A percentile compares a stretch with the other conserved stretches of the same genome.
phyloP scores from a whole-genome alignment of 2,888 invertebrate species.

The Apotomis betuletana region DNA sequence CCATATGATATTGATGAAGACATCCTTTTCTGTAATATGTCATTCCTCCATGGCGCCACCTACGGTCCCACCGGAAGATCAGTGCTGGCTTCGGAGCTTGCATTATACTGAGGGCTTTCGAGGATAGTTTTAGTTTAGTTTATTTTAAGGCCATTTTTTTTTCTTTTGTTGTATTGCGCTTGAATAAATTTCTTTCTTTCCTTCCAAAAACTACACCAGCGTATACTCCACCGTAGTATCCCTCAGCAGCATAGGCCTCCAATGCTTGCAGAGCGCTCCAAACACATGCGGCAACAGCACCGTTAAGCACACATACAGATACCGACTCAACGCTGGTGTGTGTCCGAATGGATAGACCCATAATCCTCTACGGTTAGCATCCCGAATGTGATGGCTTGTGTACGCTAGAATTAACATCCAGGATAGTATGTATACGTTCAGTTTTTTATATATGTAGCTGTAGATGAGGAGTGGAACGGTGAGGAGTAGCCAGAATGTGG shows the following conservation, averaged over 20 bases:
- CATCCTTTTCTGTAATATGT: no score
- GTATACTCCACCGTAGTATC: slow-evolving; percentile 48
- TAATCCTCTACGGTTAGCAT: slow-evolving; percentile 67
- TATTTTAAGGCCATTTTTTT: no score
- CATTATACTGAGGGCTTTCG: no score
- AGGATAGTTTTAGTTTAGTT: no score
- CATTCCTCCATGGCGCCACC: no score
- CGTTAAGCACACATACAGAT: slow-evolving; percentile 59
- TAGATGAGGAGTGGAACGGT: slow-evolving; percentile 54
- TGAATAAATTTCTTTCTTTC: no score
- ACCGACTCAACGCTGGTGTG: slow-evolving; percentile 59
- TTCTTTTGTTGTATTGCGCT: no score
- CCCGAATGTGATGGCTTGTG: slow-evolving; percentile 69
- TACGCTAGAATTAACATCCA: slow-evolving; percentile 68
- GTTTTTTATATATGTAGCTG: slow-evolving; percentile 58
- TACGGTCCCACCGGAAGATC: no score
- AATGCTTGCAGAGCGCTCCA: slow-evolving; percentile 53
- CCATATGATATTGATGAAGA: no score
- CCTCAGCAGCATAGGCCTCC: slow-evolving; percentile 53
- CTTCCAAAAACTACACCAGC: slow-evolving; percentile 42
- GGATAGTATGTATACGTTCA: slow-evolving; percentile 58
- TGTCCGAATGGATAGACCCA: slow-evolving; percentile 72
- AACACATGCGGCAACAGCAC: slow-evolving; percentile 60
- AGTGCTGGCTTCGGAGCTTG: no score
- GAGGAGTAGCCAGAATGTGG: slow-evolving; percentile 63